A percentile compares a stretch with the other conserved stretches of the same genome.
phyloP scores from a whole-genome alignment of 2,113 vertebrate genomes.

The Ailuropoda melanoleuca region DNA sequence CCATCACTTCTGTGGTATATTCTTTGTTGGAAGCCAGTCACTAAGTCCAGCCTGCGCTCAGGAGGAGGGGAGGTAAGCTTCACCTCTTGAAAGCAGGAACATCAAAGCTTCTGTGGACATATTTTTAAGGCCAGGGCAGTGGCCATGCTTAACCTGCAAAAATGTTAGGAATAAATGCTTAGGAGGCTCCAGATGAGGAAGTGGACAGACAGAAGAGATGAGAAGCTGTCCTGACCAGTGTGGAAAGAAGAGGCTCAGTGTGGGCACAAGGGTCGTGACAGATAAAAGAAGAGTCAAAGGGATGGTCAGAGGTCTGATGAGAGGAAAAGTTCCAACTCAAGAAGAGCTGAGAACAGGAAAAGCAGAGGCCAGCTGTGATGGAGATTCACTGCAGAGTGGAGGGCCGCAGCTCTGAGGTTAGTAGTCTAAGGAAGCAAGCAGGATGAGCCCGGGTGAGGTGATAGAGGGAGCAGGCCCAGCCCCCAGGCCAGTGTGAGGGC shows the following conservation, averaged over 20 bases:
- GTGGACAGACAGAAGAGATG: not conserved
- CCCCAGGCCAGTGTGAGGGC: accelerated
- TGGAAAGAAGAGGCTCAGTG: not conserved
- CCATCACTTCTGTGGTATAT: not conserved
- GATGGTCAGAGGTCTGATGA: not conserved
- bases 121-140: not conserved
- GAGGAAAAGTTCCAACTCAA: not conserved
- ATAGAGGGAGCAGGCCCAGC: not conserved
- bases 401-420: no score
- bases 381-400: not conserved
- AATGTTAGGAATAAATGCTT: not conserved
- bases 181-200: not conserved
- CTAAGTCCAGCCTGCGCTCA: not conserved
- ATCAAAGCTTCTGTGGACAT: not conserved
- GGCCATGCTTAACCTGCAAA: not conserved
- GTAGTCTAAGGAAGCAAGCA: no score
- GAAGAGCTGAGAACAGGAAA: not conserved
- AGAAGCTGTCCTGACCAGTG: not conserved
- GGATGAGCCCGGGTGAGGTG: not conserved
- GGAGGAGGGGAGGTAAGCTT: not conserved
- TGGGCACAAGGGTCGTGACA: not conserved
- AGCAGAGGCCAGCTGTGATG: not conserved
- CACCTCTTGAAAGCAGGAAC: not conserved
- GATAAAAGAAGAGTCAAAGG: not conserved
- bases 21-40: not conserved